Evolutionary conservation across 2,888 invertebrate genomes (phyloP).

Genomic region (Tipula confusa): DNA sequence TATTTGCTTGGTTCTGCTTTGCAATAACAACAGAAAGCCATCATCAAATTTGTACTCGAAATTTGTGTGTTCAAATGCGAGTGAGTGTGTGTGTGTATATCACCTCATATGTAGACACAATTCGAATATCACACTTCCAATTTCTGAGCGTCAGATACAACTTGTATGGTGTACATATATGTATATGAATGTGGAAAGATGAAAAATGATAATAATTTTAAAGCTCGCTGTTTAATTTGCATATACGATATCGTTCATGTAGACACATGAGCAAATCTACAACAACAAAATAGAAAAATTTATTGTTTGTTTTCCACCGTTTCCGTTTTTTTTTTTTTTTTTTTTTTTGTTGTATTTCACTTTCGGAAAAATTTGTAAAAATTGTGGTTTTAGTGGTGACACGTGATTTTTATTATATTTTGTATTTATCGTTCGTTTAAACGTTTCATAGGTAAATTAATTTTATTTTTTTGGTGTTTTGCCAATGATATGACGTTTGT

Average conservation of each 20-base stretch:
- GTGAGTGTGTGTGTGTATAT: neutral
- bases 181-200: neutral
- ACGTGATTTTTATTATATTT: conserved; percentile 16
- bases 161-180: neutral
- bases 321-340: too few species aligned
- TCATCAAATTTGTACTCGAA: neutral
- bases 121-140: neutral
- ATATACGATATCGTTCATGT: neutral
- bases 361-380: neutral
- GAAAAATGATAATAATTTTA: conserved; percentile 12
- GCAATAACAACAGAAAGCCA: conserved; percentile 13
- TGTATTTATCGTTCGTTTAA: neutral
- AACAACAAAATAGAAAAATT: neutral
- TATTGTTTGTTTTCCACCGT: neutral
- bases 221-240: conserved; percentile 9
- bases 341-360: neutral
- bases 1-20: conserved; percentile 25
- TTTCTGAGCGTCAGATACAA: too few species aligned
- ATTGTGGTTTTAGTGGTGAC: conserved; percentile 4
- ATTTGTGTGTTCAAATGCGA: neutral
- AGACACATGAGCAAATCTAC: neutral
- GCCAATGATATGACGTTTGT: neutral
- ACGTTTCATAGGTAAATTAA: neutral
- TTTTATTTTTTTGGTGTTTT: neutral
- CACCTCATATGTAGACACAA: neutral